Conservation (phyloP, 2,113 vertebrate species). For the Campylomormyrus numenius region DNA sequence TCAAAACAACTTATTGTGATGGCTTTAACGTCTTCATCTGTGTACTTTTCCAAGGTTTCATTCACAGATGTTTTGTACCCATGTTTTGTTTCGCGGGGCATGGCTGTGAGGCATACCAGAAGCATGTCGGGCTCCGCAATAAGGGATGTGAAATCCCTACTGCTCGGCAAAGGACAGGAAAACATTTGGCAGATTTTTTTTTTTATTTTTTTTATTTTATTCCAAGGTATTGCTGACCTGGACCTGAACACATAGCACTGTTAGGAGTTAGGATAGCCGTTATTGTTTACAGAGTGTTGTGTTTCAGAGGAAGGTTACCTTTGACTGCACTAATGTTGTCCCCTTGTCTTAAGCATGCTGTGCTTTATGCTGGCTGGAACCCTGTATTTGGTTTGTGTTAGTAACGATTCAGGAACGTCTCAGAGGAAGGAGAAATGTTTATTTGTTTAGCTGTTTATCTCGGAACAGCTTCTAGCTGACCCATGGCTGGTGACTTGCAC, state of each 20-base stretch:
- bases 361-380: neutral
- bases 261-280: neutral
- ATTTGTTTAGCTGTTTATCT: constrained; percentile 3
- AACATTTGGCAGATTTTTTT: neutral
- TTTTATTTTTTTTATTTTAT: no score
- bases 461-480: neutral
- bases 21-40: constrained; percentile 16
- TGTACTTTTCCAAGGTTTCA: constrained; percentile 8
- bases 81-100: constrained; percentile 5
- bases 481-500: no score
- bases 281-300: constrained; percentile 11
- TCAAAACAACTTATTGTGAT: constrained; percentile 18
- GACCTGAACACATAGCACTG: neutral
- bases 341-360: neutral
- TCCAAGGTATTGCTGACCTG: neutral
- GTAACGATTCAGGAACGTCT: no score
- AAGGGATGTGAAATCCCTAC: neutral
- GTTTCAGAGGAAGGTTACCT: neutral
- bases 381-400: neutral
- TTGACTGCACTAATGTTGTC: neutral
- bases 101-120: neutral
- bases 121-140: neutral
- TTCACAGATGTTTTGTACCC: constrained; percentile 1
- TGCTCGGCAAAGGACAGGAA: neutral
- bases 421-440: constrained; percentile 2